Evolutionary conservation across 1,140 invertebrate species (phyloP).

Genomic region (Luehdorfia chinensis): DNA sequence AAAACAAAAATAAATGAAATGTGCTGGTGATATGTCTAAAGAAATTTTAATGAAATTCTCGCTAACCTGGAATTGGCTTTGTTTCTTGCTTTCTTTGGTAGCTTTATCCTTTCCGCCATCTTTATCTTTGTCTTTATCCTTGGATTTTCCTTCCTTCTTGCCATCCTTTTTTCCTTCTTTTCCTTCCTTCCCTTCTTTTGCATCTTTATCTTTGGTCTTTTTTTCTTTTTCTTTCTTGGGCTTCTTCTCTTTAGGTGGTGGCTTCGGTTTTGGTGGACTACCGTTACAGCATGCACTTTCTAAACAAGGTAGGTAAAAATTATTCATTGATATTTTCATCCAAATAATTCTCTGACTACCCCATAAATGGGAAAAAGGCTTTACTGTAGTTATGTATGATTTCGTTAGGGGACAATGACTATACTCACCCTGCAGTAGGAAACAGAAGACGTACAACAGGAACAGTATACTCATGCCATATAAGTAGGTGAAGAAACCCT

Average conservation of each 20-base stretch:
- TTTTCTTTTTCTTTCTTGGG: slow-evolving; percentile 85
- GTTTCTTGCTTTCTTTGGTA: slow-evolving; percentile 80
- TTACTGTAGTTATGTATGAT: background rate
- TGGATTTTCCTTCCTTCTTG: slow-evolving; percentile 79
- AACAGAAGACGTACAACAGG: slow-evolving; percentile 97
- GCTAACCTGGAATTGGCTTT: slow-evolving; percentile 80
- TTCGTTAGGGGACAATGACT: slow-evolving; percentile 1
- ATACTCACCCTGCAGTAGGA: slow-evolving; percentile 88
- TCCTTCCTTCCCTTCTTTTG: slow-evolving; percentile 78
- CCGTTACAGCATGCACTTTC: slow-evolving; percentile 90
- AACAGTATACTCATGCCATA: slow-evolving; percentile 97
- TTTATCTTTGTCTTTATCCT: slow-evolving; percentile 78
- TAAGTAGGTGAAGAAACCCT: slow-evolving; percentile 98
- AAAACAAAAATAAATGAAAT: slow-evolving; percentile 55
- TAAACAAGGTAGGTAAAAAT: slow-evolving; percentile 28
- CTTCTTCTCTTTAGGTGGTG: slow-evolving; percentile 85
- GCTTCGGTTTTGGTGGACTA: slow-evolving; percentile 81
- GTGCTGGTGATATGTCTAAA: slow-evolving; percentile 52
- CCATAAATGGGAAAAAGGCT: no score
- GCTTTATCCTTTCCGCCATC: slow-evolving; percentile 74
- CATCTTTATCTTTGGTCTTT: slow-evolving; percentile 80
- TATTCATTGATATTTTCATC: slow-evolving; percentile 3
- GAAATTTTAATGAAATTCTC: slow-evolving; percentile 8
- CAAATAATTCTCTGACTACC: slow-evolving; percentile 1
- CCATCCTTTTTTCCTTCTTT: slow-evolving; percentile 78